Evolutionary conservation across 2,797 vertebrate species (phyloP).

Genomic region (Masticophis lateralis): DNA sequence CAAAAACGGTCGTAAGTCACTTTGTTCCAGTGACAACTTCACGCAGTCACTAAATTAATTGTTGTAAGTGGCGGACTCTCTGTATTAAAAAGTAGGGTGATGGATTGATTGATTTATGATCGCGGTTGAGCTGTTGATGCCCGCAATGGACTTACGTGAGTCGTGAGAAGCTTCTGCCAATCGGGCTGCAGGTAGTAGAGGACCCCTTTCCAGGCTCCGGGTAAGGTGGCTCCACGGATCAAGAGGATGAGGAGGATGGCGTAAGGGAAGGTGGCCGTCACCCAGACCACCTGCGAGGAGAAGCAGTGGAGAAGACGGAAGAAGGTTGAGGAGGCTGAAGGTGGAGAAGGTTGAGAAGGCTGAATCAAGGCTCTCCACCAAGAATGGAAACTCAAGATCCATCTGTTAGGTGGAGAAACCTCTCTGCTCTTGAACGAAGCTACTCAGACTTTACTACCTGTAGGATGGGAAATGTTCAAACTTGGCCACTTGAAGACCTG

Average conservation of each 20-base stretch:
- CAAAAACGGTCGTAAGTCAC: too few relatives aligned
- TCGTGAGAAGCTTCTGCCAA: constrained; percentile 90
- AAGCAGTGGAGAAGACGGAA: background rate
- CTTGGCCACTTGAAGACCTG: too few relatives aligned
- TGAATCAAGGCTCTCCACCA: background rate
- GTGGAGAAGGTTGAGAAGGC: background rate
- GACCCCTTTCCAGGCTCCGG: constrained; percentile 95
- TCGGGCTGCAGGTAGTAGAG: constrained; percentile 93
- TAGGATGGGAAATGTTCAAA: background rate
- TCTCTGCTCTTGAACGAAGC: background rate
- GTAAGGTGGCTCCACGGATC: constrained; percentile 90
- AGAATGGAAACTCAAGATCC: background rate
- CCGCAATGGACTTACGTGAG: constrained; percentile 76
- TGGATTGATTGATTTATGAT: too few relatives aligned
- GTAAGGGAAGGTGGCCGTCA: constrained; percentile 96
- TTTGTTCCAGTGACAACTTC: too few relatives aligned
- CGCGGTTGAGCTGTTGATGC: background rate
- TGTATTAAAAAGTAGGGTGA: background rate
- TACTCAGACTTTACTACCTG: background rate
- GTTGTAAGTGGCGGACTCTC: background rate
- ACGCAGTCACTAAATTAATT: too few relatives aligned
- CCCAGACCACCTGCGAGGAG: constrained; percentile 89
- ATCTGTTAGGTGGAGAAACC: rapidly evolving
- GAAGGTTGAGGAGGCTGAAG: background rate
- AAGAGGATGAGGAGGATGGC: constrained; percentile 87